Percentiles rank a stretch among this genome's conserved stretches.
Evolutionary conservation across 2,888 invertebrate species (phyloP).

Genomic region (Drosophila recens): DNA sequence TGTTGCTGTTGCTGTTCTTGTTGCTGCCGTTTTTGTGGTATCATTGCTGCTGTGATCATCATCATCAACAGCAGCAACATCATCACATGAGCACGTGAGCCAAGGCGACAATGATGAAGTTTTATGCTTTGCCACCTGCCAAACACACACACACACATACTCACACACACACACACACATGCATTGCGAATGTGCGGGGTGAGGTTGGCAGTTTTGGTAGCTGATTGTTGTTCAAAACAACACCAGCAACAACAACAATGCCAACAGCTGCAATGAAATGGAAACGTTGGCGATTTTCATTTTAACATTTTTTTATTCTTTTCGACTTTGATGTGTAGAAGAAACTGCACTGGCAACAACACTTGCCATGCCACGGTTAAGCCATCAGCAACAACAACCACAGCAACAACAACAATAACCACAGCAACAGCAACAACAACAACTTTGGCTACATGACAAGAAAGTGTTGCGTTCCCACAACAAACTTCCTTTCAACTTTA

Average conservation of each 20-base stretch:
- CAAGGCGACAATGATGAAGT: slow-evolving; percentile 77
- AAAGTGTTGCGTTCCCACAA: slow-evolving; percentile 13
- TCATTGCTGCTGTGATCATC: slow-evolving; percentile 65
- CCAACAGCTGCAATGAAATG: slow-evolving; percentile 70
- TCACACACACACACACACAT: slow-evolving; percentile 50
- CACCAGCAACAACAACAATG: slow-evolving; percentile 25
- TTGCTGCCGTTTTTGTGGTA: slow-evolving; percentile 62
- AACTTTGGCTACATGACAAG: slow-evolving; percentile 33
- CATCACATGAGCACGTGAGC: slow-evolving; percentile 67
- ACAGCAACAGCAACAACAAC: slow-evolving; percentile 3
- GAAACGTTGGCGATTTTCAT: slow-evolving; percentile 65
- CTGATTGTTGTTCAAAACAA: slow-evolving; percentile 53
- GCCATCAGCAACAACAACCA: slow-evolving; percentile 28
- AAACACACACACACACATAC: too few relatives aligned
- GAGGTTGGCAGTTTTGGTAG: slow-evolving; percentile 31
- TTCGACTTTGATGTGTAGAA: slow-evolving; percentile 50
- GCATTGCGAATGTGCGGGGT: not conserved
- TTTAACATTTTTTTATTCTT: slow-evolving; percentile 16
- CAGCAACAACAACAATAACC: not conserved
- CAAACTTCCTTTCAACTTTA: slow-evolving; percentile 1
- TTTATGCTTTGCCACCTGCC: slow-evolving; percentile 81
- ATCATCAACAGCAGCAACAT: slow-evolving; percentile 34
- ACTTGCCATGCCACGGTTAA: slow-evolving; percentile 27
- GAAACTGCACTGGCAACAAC: slow-evolving; percentile 25
- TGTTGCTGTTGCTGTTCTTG: slow-evolving; percentile 13